Base-by-base conservation (phyloP, 2,888 invertebrate species). In the Pseudanteris insignis region DNA sequence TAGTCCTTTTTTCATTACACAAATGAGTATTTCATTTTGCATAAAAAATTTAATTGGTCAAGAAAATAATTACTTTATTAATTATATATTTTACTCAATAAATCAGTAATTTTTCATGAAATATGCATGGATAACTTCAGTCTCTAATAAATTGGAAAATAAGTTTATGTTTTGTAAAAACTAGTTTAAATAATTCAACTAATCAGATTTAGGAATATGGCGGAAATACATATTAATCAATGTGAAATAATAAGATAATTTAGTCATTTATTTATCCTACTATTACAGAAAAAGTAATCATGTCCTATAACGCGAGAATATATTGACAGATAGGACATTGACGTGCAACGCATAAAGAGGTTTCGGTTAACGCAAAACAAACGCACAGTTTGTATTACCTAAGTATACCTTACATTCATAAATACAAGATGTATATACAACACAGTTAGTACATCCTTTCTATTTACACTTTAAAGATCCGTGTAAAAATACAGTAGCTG, bases 401-500 rank as follows among this genome's bases (percentile, higher is more conserved):
- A 48, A 60, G 46, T 60, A 48, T 46, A 53, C 38, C 30, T 44
- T 63, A 63, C 32, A 12, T 28, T 30, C 46, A 24, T 51, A 36
- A 43, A 44, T 55, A 50, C 55, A 58, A 47, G 37, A 53, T 46
- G n/a, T 63, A 63, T 63, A 44, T 58, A 63, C 48, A 51, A 43
- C 34, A 40, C 43, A 37, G 58, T 57, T 48, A 53, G 29, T 58
- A 62, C 57, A 53, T 15, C 15, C 57, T 41, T 50, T 13, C 43
- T 58, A 63, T 63, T 63, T 63, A 53, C 58, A 63, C 29, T 47
- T 47, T 26, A 41, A 50, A 44, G 25, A 28, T 63, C 34, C 58
- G 63, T 63, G 63, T 63, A 63, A 63, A 63, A 63, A 63, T 63
- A 63, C 59, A 59, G 54, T 54, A 46, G 48, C 33, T 50, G 47